Base-by-base conservation (phyloP, 2,888 invertebrate genomes). In the Cantharis rufa region DNA sequence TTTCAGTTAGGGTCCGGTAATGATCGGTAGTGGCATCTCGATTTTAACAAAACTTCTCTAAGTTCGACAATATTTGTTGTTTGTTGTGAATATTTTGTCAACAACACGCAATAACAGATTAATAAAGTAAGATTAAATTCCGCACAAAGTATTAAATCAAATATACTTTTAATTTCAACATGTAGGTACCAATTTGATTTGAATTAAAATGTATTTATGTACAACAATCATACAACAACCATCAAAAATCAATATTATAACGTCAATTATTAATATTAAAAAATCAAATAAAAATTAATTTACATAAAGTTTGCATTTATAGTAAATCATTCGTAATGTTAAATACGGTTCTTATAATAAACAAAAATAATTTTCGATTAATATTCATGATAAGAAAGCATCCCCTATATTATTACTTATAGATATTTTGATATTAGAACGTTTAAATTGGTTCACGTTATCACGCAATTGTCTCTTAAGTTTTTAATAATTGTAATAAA, bases 391-490 rank as follows among this genome's bases (percentile, higher is more conserved):
- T 78, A 78, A 78, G 75, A 48, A 18, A 61, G n/a, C 48, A 72
- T 66, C 75, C 78, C 78, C 75, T 74, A 77, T 74, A 71, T 74
- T 74, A 71, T 32, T 48, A 48, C 48, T 18, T 78, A 78, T 75
- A 75, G 78, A 78, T 75, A 78, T 78, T 75, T 69, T 69, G 78
- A 75, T 71, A 80, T 80, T 79, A 80, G 77, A 78, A 79, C 78
- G 77, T 79, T 79, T 79, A 69, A 80, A 76, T 76, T 80, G 80
- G 78, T 80, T 78, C 79, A 78, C 72, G 70, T 70, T 70, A 74
- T 78, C 80, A 80, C 80, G 80, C 80, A 79, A 80, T 79, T 79
- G 80, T 77, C 74, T 66, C 64, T 66, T 66, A 66, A 66, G n/a
- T 66, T 48, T 66, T 15, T 66, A 66, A n/a, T 18, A 15, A 24